Base-by-base conservation (phyloP, 2,113 vertebrate species). In the Pedetes capensis region DNA sequence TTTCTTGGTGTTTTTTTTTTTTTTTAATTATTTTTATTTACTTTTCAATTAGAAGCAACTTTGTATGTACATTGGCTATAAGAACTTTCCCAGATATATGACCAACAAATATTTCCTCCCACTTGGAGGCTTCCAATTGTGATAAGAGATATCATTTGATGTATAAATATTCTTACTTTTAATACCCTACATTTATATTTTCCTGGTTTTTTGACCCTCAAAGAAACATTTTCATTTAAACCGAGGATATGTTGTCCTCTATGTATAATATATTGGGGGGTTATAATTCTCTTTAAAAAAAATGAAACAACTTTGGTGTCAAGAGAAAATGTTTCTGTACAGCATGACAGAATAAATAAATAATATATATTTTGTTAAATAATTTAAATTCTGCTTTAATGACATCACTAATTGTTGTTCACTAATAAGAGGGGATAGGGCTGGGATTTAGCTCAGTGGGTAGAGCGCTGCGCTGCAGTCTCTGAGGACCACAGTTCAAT, bases 151-250 rank as follows among this genome's bases (percentile, higher is more conserved):
- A 59, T 4, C 11, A 44, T 91, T 57, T 29, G 16, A 64, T 82
- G 16, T 84, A 64, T 6, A 80, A 61, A 71, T 69, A 11, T 22
- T 85, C 23, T 81, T 72, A 72, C 57, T 72, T 81, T 94, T 86
- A 89, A 14, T 61, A 22, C 1, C 37, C 8, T 29, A 0, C 11
- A 49, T 16, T 80, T 79, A 20, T n/a, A n/a, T 80, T 55, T 84
- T 71, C 27, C 63, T 94, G 20, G 66, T n/a, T 89, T 92, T 42
- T 84, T 92, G 29, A 71, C 6, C 5, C 51, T 76, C 25, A 81
- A 82, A 18, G 29, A 69, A 57, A 63, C 57, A 57, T 53, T 87
- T 88, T 91, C 5, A 3, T 68, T 81, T 75, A 49, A 4, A 27
- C 61, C 61, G 68, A 79, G 23, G 9, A 61, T 47, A 72, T 85